A percentile compares a stretch with the other conserved stretches of the same genome.
These are phyloP conservation scores for Unio pictorum DNA, from an alignment of 2,888 invertebrate genomes.

Conservation along the genomic window DNA sequence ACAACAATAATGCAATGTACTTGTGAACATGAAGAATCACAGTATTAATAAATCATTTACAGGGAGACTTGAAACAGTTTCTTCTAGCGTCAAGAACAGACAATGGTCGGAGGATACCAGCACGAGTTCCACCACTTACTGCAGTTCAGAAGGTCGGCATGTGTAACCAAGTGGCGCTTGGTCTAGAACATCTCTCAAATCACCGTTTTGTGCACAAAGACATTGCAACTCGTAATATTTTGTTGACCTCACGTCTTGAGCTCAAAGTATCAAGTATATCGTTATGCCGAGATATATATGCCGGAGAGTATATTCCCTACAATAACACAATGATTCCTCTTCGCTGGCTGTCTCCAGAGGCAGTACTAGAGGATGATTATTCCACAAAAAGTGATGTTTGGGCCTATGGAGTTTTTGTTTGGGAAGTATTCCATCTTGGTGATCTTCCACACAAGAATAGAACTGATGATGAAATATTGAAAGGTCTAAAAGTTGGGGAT, in stretches of 20 bases:
- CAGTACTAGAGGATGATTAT: slow-evolving; percentile 90
- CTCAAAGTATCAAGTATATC: slow-evolving; percentile 87
- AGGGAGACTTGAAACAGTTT: slow-evolving; percentile 92
- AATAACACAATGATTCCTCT: slow-evolving; percentile 78
- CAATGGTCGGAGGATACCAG: slow-evolving; percentile 73
- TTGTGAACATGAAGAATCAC: too few relatives aligned
- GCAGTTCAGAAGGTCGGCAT: slow-evolving; percentile 71
- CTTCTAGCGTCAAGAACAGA: slow-evolving; percentile 74
- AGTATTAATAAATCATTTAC: slow-evolving; percentile 40
- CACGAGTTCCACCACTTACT: slow-evolving; percentile 77
- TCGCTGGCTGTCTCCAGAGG: slow-evolving; percentile 91
- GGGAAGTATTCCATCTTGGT: slow-evolving; percentile 90
- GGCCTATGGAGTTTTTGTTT: slow-evolving; percentile 89
- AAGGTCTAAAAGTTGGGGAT: slow-evolving; percentile 53
- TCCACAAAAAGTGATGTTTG: slow-evolving; percentile 95
- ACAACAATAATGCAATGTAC: too few relatives aligned
- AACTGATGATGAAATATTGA: slow-evolving; percentile 82
- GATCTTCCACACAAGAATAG: slow-evolving; percentile 83
- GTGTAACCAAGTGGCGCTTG: slow-evolving; percentile 82
- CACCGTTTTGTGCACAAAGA: slow-evolving; percentile 89
- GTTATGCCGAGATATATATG: slow-evolving; percentile 87
- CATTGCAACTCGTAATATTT: slow-evolving; percentile 91
- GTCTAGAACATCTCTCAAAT: slow-evolving; percentile 84
- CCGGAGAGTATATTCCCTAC: slow-evolving; percentile 87
- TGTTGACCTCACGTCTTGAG: slow-evolving; percentile 84